Conservation (phyloP, 2,888 invertebrate genomes). For the Acleris sparsana region DNA sequence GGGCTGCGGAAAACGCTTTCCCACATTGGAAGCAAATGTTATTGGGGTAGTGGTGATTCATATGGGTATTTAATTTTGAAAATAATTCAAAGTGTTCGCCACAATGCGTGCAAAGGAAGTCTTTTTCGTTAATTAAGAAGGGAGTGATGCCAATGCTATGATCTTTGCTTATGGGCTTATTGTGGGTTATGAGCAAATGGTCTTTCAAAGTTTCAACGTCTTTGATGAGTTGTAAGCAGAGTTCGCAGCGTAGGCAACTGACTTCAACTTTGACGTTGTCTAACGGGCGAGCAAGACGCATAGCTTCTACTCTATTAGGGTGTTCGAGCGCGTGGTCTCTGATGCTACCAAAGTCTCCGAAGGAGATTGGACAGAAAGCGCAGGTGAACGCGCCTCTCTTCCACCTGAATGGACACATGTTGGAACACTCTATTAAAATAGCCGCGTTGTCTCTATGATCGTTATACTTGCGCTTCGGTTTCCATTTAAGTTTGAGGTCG, state of each 20-base stretch:
- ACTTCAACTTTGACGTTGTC: conserved; percentile 68
- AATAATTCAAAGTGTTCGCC: conserved; percentile 62
- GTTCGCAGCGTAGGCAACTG: conserved; percentile 60
- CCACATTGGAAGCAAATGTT: conserved; percentile 73
- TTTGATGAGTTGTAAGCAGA: conserved; percentile 53
- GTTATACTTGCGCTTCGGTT: conserved; percentile 66
- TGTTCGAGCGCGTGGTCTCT: conserved; percentile 59
- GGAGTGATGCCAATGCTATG: conserved; percentile 65
- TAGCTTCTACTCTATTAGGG: conserved; percentile 57
- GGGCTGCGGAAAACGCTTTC: conserved; percentile 62
- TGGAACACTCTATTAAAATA: conserved; percentile 69
- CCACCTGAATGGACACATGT: conserved; percentile 73
- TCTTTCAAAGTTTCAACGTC: conserved; percentile 58
- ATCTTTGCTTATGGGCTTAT: conserved; percentile 56
- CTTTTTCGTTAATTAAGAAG: conserved; percentile 55
- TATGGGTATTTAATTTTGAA: conserved; percentile 66
- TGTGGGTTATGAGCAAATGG: conserved; percentile 60
- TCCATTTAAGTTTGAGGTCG: conserved; percentile 63
- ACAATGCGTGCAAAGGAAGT: conserved; percentile 62
- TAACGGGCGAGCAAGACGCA: conserved; percentile 52
- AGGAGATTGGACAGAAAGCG: conserved; percentile 62
- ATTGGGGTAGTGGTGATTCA: conserved; percentile 70
- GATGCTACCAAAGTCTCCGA: conserved; percentile 63
- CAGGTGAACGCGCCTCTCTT: conserved; percentile 67
- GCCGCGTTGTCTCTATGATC: conserved; percentile 76